Evolutionary conservation across 2,888 invertebrate genomes (phyloP).

Genomic region (Elgonia sp.): DNA sequence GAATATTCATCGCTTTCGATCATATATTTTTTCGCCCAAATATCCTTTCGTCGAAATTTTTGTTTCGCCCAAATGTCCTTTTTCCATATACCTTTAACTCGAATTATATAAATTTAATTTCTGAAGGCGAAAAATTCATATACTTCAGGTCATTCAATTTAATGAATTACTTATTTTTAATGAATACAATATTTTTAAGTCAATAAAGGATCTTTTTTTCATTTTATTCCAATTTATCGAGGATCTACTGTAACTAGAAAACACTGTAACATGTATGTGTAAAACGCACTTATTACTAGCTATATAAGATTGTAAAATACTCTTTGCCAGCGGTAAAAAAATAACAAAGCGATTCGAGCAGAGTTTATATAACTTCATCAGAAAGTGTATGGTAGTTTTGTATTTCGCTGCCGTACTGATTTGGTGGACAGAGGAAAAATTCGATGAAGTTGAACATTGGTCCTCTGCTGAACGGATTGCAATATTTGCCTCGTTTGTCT

Average conservation of each 20-base stretch:
- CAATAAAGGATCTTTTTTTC: not conserved
- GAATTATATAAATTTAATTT: no score
- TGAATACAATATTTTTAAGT: no score
- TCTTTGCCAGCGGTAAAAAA: constrained; percentile 31
- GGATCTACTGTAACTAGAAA: not conserved
- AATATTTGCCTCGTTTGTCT: constrained; percentile 95
- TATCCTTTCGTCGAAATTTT: no score
- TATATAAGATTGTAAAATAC: not conserved
- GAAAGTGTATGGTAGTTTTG: constrained; percentile 89
- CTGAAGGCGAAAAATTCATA: no score
- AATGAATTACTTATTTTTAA: no score
- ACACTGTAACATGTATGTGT: not conserved
- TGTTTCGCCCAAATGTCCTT: no score
- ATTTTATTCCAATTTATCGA: not conserved
- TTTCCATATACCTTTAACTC: no score
- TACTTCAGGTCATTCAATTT: no score
- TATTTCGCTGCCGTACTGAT: constrained; percentile 92
- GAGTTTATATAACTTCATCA: constrained; percentile 87
- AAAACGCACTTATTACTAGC: not conserved
- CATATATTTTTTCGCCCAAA: no score
- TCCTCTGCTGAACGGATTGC: constrained; percentile 97
- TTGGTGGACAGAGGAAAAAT: constrained; percentile 95
- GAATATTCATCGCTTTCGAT: no score
- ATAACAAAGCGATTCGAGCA: constrained; percentile 49
- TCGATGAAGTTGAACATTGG: constrained; percentile 95